phyloP scores from a whole-genome alignment of 92 coral and sea anemone species.

The Desmophyllum pertusum region DNA sequence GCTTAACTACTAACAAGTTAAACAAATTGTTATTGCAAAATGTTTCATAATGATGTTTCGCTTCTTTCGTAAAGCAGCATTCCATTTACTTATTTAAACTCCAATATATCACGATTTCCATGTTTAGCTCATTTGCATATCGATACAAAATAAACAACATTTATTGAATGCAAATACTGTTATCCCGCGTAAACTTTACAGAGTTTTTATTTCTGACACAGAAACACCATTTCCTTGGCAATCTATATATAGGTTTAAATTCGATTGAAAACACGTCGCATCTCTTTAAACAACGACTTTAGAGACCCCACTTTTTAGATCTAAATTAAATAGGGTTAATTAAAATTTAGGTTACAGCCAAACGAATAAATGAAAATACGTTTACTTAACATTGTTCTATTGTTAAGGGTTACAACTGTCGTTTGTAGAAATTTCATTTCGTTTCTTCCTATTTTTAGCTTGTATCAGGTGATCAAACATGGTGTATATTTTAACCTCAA shows the following conservation, averaged over 20 bases:
- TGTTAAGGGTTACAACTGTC: not conserved
- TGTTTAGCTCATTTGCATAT: no score
- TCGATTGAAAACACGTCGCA: no score
- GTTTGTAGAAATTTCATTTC: not conserved
- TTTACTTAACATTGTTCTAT: not conserved
- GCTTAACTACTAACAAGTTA: not conserved
- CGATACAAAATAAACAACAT: no score
- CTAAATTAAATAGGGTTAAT: not conserved
- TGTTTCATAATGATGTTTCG: conserved; percentile 16
- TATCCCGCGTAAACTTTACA: no score
- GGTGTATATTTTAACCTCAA: not conserved
- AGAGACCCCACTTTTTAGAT: not conserved
- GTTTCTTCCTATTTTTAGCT: not conserved
- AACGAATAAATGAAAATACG: not conserved
- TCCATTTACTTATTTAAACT: no score
- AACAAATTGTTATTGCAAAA: not conserved
- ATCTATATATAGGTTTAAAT: no score
- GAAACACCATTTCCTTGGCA: no score
- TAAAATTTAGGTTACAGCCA: not conserved
- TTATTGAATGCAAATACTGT: no score
- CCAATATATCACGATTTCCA: no score
- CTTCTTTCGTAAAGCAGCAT: not conserved
- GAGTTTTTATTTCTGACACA: no score
- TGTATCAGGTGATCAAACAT: conserved; percentile 3
- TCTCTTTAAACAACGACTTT: not conserved